These are phyloP conservation scores for Lateolabrax maculatus DNA, from an alignment of 2,797 vertebrate genomes.

Conservation along the genomic window DNA sequence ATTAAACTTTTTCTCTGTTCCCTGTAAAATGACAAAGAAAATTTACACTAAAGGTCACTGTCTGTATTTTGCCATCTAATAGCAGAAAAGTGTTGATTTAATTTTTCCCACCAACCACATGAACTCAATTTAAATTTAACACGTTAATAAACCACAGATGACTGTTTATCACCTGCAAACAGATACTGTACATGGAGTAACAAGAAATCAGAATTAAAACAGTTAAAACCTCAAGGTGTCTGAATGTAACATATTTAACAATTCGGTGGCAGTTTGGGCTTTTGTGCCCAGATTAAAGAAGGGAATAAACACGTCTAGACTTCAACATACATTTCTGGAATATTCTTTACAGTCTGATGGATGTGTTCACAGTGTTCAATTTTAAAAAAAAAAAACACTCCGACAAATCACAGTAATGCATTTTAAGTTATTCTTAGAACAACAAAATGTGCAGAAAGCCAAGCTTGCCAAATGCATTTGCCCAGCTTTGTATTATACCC, in stretches of 20 bases:
- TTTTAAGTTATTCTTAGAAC: slow-evolving; percentile 61
- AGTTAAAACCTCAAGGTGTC: slow-evolving; percentile 4
- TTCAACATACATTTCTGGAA: slow-evolving; percentile 48
- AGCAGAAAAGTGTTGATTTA: not conserved
- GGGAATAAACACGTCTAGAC: slow-evolving; percentile 38
- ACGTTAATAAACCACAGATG: not conserved
- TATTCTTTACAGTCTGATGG: slow-evolving; percentile 53
- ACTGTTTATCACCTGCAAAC: not conserved
- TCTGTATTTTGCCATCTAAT: slow-evolving; percentile 37
- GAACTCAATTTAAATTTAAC: slow-evolving; percentile 21
- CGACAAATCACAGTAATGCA: slow-evolving; percentile 64
- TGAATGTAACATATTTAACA: slow-evolving; percentile 22
- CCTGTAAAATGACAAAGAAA: slow-evolving; percentile 40
- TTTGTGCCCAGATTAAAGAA: slow-evolving; percentile 39
- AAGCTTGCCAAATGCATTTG: slow-evolving; percentile 70
- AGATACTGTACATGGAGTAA: slow-evolving; percentile 9
- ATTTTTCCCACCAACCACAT: not conserved
- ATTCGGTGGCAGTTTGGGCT: slow-evolving; percentile 41
- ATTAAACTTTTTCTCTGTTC: slow-evolving; percentile 44
- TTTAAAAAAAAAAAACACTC: slow-evolving; percentile 66
- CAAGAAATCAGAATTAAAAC: slow-evolving; percentile 22
- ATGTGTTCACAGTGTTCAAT: slow-evolving; percentile 71
- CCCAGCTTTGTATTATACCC: slow-evolving; percentile 54
- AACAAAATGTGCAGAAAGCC: slow-evolving; percentile 65
- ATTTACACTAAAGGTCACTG: slow-evolving; percentile 51